Base-by-base conservation (phyloP, 2,113 vertebrate genomes). In the Eudyptes chrysolophus region DNA sequence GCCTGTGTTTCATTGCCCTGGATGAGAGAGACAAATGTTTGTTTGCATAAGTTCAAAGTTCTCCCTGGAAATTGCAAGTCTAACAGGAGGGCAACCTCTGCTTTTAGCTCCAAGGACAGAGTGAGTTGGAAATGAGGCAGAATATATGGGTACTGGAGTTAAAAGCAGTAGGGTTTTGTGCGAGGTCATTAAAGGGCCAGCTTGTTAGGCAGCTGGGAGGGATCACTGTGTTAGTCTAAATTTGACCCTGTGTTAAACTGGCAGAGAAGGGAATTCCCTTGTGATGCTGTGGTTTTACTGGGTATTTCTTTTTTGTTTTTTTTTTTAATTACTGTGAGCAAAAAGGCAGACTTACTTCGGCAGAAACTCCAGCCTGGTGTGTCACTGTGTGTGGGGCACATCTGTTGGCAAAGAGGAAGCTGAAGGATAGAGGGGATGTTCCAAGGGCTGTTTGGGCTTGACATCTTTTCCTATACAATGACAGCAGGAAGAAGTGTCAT, bases 231-330 rank as follows among this genome's bases (percentile, higher is more conserved):
- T 84, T 84, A 89, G 55, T 84, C 69, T 87, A 32, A 48, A 44
- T 90, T 34, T 95, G 89, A 92, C 65, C 60, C 34, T 57, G 38
- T 72, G 71, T 90, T 90, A 90, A 90, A 94, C 64, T 82, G 40
- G 40, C 36, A 94, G 65, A 87, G 65, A 89, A 85, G 44, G 89
- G 87, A 95, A 88, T 94, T 97, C 81, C 87, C 81, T 93, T 93
- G 61, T 87, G 90, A 57, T 92, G 44, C 78, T 94, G 70, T 92
- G 70, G 88, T 83, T 94, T 69, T 69, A 40, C 48, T 72, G 74
- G 34, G 5, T 24, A 2, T 64, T 89, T 66, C 0, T 64, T 22
- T 51, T 51, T 44, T 24, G 8, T 26, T 27, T 52, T 25, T 77
- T 77, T 36, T 64, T 44, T 14, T 16, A 52, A 58, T 74, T 84